A percentile compares a stretch with the other conserved stretches of the same genome.
Conservation (phyloP, 2,797 vertebrate genomes). For the Poecilia velifera region DNA sequence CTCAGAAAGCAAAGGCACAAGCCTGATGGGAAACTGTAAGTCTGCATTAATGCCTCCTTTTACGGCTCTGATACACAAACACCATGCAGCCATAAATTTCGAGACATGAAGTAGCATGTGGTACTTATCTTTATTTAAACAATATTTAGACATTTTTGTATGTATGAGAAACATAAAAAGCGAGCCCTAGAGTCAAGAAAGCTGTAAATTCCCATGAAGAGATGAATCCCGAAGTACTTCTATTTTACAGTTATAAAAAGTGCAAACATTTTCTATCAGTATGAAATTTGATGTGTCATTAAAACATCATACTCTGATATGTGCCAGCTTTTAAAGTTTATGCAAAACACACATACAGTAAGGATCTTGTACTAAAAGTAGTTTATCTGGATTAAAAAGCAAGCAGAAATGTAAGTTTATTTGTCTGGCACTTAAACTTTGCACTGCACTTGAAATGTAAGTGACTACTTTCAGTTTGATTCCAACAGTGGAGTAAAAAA, state of each 20-base stretch:
- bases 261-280: constrained; percentile 3
- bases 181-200: constrained; percentile 29
- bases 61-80: constrained; percentile 69
- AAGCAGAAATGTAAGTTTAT: not conserved
- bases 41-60: constrained; percentile 68
- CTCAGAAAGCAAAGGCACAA: constrained; percentile 47
- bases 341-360: not conserved
- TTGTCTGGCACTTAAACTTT: not conserved
- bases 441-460: not conserved
- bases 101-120: constrained; percentile 57
- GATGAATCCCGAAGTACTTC: constrained; percentile 14
- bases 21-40: constrained; percentile 70
- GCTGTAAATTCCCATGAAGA: constrained; percentile 34
- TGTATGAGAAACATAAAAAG: constrained; percentile 31
- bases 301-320: not conserved
- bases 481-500: not conserved
- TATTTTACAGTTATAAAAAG: constrained; percentile 12
- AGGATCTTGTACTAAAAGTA: not conserved
- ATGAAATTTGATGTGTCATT: constrained; percentile 1
- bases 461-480: not conserved
- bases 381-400: not conserved
- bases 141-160: constrained; percentile 46
- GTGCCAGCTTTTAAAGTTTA: not conserved
- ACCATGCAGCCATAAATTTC: constrained; percentile 60
- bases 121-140: constrained; percentile 68